Conservation (phyloP, 1,140 invertebrate species). For the Hylaeus volcanicus region DNA sequence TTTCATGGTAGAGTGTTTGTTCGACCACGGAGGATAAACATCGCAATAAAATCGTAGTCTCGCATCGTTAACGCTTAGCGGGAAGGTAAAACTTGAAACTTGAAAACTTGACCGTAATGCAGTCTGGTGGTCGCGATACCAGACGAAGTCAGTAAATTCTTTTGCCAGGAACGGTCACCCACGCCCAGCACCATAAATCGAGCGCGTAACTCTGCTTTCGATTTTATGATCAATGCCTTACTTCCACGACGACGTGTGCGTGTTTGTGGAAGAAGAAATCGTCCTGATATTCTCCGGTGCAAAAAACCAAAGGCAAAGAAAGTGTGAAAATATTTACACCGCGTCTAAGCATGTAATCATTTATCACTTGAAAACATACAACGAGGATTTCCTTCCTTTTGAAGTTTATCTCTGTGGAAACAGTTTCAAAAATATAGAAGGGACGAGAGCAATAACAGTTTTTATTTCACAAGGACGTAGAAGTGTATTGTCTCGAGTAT, state of each 20-base stretch:
- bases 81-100: too few relatives aligned
- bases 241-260: not conserved
- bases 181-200: not conserved
- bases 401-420: too few relatives aligned
- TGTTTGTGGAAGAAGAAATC: not conserved
- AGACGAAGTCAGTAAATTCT: not conserved
- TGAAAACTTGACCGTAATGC: not conserved
- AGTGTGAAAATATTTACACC: not conserved
- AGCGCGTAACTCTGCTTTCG: not conserved
- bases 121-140: not conserved
- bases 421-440: too few relatives aligned
- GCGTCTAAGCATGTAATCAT: too few relatives aligned
- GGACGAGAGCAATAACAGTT: too few relatives aligned
- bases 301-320: not conserved
- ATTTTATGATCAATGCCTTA: constrained; percentile 14
- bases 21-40: too few relatives aligned
- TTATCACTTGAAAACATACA: too few relatives aligned
- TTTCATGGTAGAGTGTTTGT: too few relatives aligned
- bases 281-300: not conserved
- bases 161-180: not conserved
- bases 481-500: too few relatives aligned
- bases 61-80: not conserved
- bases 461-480: too few relatives aligned
- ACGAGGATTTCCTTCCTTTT: too few relatives aligned
- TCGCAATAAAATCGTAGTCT: not conserved